Percentiles rank a stretch among this genome's conserved stretches.
Conservation (phyloP, 2,113 vertebrate genomes). For the Pseudopipra pipra region DNA sequence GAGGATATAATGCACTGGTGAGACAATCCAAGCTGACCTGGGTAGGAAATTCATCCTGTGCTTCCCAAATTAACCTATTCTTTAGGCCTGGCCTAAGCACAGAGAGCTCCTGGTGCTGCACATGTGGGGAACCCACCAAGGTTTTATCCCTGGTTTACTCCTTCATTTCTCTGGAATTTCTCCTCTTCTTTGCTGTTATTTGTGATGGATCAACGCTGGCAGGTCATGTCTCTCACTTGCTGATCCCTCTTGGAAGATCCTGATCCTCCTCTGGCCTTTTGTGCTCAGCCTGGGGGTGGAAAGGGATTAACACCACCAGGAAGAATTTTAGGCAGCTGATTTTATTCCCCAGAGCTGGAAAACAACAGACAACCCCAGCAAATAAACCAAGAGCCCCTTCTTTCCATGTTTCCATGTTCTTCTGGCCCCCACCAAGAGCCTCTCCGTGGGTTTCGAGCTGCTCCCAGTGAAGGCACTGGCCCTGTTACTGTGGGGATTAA, state of each 20-base stretch:
- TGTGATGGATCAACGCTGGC: neutral
- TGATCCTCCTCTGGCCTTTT: neutral
- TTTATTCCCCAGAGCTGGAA: neutral
- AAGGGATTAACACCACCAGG: neutral
- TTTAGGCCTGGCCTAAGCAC: neutral
- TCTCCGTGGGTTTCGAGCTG: neutral
- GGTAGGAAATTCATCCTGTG: neutral
- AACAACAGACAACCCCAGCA: neutral
- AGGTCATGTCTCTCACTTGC: slow-evolving; percentile 22
- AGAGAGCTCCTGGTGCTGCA: neutral
- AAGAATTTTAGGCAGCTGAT: neutral
- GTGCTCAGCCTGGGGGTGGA: neutral
- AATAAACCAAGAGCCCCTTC: neutral
- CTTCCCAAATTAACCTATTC: neutral
- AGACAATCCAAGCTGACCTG: neutral
- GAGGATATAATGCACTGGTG: neutral
- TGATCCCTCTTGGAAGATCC: neutral
- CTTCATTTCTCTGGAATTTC: neutral
- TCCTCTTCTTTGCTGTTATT: slow-evolving; percentile 71
- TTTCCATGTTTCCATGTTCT: neutral
- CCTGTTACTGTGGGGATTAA: neutral
- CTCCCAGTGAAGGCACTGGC: neutral
- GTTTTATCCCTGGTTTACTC: neutral
- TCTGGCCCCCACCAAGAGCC: neutral
- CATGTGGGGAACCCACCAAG: neutral